Conservation (phyloP, 1,140 invertebrate genomes). For the Pentalonia nigronervosa region DNA sequence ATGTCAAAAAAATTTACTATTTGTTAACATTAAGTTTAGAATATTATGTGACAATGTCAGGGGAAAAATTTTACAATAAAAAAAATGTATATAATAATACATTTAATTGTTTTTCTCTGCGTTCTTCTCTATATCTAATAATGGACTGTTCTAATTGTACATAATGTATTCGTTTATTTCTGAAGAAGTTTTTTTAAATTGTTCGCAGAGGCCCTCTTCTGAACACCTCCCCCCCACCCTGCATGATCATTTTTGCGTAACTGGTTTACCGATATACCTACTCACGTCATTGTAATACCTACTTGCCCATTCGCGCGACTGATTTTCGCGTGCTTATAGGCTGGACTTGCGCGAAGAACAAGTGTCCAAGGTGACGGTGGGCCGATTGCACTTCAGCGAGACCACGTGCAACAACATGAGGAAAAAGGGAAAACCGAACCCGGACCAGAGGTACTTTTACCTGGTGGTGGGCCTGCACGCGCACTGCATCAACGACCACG, state of each 20-base stretch:
- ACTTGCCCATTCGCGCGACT: no score
- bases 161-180: neutral
- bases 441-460: slow-evolving; percentile 94
- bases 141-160: neutral
- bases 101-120: neutral
- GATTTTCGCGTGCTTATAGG: slow-evolving; percentile 65
- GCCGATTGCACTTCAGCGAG: slow-evolving; percentile 95
- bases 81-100: no score
- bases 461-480: slow-evolving; percentile 92
- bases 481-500: slow-evolving; percentile 79
- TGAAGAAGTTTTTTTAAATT: neutral
- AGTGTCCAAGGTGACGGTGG: slow-evolving; percentile 91
- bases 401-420: slow-evolving; percentile 99
- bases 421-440: slow-evolving; percentile 98
- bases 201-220: no score
- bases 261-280: no score
- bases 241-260: no score
- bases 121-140: no score
- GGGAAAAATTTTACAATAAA: no score
- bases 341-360: slow-evolving; percentile 85
- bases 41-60: no score
- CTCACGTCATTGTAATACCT: no score
- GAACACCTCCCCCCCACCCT: no score
- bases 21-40: no score
- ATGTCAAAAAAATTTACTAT: no score